These are phyloP conservation scores for Arnoldichthys spilopterus DNA, from an alignment of 2,797 vertebrate genomes.

Conservation along the genomic window DNA sequence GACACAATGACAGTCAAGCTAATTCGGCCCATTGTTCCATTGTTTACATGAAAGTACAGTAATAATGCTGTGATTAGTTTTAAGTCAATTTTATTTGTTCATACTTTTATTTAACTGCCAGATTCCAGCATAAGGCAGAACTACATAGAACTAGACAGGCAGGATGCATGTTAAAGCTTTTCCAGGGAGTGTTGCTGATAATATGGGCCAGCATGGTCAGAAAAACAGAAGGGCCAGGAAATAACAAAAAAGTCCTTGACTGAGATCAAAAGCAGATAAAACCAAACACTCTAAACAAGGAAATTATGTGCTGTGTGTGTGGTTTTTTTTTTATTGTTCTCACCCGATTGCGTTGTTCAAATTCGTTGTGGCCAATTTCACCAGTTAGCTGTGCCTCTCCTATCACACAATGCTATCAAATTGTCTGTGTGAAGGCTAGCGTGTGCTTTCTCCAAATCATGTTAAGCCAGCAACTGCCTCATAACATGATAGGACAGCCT, in stretches of 20 bases:
- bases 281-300: not conserved
- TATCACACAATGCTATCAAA: too few species aligned
- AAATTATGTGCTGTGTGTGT: too few species aligned
- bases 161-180: not conserved
- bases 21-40: not conserved
- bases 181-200: not conserved
- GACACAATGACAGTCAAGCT: not conserved
- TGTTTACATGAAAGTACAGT: not conserved
- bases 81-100: not conserved
- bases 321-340: too few species aligned
- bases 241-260: not conserved
- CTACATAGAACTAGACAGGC: not conserved
- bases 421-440: too few species aligned
- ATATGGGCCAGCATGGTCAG: not conserved
- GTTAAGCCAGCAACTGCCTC: too few species aligned
- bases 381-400: too few species aligned
- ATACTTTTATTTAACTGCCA: not conserved
- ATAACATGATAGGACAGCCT: too few species aligned
- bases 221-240: not conserved
- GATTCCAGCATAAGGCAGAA: not conserved
- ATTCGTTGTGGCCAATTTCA: too few species aligned
- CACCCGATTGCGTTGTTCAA: too few species aligned
- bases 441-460: too few species aligned
- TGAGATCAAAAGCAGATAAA: not conserved
- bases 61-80: not conserved